Conservation (phyloP, 2,797 vertebrate genomes). For the Poecilia gillii region DNA sequence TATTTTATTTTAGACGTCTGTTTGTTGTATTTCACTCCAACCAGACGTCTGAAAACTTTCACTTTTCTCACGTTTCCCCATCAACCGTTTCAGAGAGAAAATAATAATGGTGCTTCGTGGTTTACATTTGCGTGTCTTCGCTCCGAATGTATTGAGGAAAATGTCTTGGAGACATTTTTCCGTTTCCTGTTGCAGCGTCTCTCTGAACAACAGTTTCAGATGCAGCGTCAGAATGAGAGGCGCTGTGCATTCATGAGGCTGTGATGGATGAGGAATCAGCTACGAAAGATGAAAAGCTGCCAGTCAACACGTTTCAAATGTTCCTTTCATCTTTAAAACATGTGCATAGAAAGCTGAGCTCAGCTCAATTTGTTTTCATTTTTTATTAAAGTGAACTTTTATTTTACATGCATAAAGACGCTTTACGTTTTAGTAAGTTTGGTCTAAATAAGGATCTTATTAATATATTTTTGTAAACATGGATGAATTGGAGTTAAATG, state of each 20-base stretch:
- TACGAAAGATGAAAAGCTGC: conserved; percentile 32
- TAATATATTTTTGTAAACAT: not conserved
- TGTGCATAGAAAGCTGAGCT: not conserved
- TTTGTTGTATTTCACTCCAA: not conserved
- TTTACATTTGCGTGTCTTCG: conserved; percentile 17
- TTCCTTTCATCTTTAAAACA: conserved; percentile 12
- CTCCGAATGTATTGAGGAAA: conserved; percentile 24
- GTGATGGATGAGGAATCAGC: conserved; percentile 29
- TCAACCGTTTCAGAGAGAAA: conserved; percentile 10
- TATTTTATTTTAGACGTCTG: not conserved
- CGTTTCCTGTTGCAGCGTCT: conserved; percentile 6
- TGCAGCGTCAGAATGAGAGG: conserved; percentile 13
- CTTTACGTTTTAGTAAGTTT: not conserved
- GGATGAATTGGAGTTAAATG: not conserved
- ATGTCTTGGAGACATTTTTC: conserved; percentile 11
- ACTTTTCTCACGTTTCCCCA: not conserved
- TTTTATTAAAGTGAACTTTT: not conserved
- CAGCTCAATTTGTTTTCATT: not conserved
- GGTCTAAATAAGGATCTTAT: not conserved
- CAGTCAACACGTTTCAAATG: conserved; percentile 38
- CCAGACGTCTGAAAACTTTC: not conserved
- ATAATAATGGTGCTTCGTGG: not conserved
- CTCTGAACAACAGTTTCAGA: not conserved
- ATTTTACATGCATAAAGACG: not conserved
- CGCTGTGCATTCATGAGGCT: conserved; percentile 15